Conservation (phyloP, 2,113 vertebrate genomes). For the Ictalurus furcatus region DNA sequence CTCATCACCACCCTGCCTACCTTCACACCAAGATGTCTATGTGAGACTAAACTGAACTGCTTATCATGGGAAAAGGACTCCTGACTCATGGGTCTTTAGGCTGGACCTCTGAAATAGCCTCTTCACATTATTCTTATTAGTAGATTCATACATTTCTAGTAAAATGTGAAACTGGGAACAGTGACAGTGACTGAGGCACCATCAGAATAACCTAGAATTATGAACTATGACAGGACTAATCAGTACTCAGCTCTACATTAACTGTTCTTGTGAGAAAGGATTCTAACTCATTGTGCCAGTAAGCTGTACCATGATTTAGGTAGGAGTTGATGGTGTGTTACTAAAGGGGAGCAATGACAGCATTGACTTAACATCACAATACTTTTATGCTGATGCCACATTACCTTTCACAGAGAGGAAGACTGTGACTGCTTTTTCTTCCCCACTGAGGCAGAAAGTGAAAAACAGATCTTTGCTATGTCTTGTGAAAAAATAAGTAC, state of each 20-base stretch:
- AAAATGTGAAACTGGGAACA: background rate
- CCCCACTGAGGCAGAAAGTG: too few species aligned
- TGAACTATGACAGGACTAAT: background rate
- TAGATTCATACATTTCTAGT: background rate
- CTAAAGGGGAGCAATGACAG: background rate
- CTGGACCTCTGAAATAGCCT: background rate
- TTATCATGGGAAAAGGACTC: background rate
- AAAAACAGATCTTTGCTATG: background rate
- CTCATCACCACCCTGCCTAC: slow-evolving; percentile 70
- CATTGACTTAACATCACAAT: background rate
- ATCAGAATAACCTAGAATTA: background rate
- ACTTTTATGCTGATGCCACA: background rate
- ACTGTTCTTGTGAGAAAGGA: background rate
- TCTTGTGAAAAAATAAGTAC: too few species aligned
- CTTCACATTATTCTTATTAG: background rate
- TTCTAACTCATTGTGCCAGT: background rate
- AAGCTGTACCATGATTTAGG: background rate
- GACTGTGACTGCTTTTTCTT: background rate
- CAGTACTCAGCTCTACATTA: background rate
- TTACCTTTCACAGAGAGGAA: background rate
- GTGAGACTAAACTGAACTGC: background rate
- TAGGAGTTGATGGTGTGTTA: background rate
- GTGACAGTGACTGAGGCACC: background rate
- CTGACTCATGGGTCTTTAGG: slow-evolving; percentile 2
- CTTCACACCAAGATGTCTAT: slow-evolving; percentile 40